phyloP scores from a whole-genome alignment of 2,888 invertebrate genomes.

The Lagria hirta region DNA sequence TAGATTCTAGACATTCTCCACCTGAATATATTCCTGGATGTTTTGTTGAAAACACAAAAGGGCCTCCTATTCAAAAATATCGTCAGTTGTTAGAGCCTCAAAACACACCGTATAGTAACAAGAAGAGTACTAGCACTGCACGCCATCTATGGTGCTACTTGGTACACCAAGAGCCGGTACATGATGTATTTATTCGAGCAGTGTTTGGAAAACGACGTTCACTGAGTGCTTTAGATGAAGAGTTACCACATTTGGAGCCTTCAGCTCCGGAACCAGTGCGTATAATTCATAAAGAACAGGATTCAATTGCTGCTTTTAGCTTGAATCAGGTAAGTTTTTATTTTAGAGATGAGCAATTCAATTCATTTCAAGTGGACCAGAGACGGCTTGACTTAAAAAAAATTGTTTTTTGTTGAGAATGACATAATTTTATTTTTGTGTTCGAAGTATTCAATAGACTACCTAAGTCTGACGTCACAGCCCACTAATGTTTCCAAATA shows the following conservation, averaged over 20 bases:
- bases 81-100: conserved; percentile 86
- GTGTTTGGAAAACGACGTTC: conserved; percentile 83
- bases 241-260: conserved; percentile 52
- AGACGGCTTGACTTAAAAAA: too few relatives aligned
- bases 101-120: conserved; percentile 90
- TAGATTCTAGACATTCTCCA: conserved; percentile 78
- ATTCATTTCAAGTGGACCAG: too few relatives aligned
- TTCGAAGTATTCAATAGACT: too few relatives aligned
- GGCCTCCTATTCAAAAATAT: conserved; percentile 92
- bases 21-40: conserved; percentile 89
- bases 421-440: too few relatives aligned
- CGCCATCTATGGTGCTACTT: conserved; percentile 90
- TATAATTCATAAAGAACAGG: conserved; percentile 98
- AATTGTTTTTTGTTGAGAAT: too few relatives aligned
- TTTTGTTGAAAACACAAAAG: conserved; percentile 74
- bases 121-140: conserved; percentile 71
- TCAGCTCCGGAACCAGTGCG: conserved; percentile 76
- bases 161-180: conserved; percentile 88
- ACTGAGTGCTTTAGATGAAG: conserved; percentile 57
- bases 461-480: too few relatives aligned
- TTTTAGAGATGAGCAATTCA: too few relatives aligned
- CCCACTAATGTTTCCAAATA: too few relatives aligned
- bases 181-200: conserved; percentile 91
- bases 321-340: conserved; percentile 76
- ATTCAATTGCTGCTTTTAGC: conserved; percentile 96